Evolutionary conservation across 2,888 invertebrate species (phyloP).

Genomic region (Ypsolopha sequella): DNA sequence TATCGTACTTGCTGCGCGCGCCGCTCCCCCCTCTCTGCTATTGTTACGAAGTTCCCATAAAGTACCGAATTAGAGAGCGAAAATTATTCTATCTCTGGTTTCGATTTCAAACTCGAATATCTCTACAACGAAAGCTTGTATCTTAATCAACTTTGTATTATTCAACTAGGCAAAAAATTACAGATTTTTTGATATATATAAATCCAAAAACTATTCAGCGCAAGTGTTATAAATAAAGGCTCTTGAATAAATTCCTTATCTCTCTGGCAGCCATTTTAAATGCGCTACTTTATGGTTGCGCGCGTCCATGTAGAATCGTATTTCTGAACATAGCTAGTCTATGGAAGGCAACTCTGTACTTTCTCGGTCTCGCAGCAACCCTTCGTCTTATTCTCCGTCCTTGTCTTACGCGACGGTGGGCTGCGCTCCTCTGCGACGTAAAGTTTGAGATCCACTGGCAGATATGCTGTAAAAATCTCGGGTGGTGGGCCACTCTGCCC

Average conservation of each 20-base stretch:
- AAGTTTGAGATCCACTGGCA: slow-evolving; percentile 22
- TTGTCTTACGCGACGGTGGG: slow-evolving; percentile 67
- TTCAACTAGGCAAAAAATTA: slow-evolving; percentile 35
- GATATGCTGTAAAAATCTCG: no score
- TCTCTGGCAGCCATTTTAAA: slow-evolving; percentile 67
- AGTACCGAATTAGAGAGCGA: slow-evolving; percentile 41
- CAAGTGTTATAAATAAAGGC: slow-evolving; percentile 16
- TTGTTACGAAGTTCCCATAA: slow-evolving; percentile 66
- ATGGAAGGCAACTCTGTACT: slow-evolving; percentile 45
- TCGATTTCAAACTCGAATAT: slow-evolving; percentile 34
- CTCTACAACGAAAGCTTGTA: slow-evolving; percentile 13
- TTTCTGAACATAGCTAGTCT: slow-evolving; percentile 27
- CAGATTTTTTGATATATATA: slow-evolving; percentile 43
- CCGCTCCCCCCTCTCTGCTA: slow-evolving; percentile 67
- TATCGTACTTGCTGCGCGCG: slow-evolving; percentile 54
- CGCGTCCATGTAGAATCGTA: slow-evolving; percentile 49
- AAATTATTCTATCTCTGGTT: slow-evolving; percentile 60
- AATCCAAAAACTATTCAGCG: slow-evolving; percentile 7
- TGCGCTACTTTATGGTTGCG: slow-evolving; percentile 61
- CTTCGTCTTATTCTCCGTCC: slow-evolving; percentile 72
- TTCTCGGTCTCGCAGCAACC: slow-evolving; percentile 67
- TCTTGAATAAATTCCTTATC: slow-evolving; percentile 64
- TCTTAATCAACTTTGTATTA: slow-evolving; percentile 18
- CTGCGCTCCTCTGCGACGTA: slow-evolving; percentile 52
- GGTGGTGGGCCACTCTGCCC: no score